Base-by-base conservation (phyloP, 2,888 invertebrate species). In the Agriopis marginaria region DNA sequence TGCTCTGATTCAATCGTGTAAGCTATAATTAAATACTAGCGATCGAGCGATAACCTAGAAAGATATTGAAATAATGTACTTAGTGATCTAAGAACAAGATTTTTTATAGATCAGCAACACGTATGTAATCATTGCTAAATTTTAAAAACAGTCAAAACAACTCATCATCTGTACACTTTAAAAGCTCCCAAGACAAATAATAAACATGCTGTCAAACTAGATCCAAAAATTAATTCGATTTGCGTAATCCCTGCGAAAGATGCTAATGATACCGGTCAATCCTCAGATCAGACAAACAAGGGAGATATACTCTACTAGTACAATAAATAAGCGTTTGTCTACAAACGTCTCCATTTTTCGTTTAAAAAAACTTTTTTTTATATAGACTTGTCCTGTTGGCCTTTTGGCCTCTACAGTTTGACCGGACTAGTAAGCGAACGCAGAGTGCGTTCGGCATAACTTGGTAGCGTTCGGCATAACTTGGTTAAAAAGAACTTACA, bases 1-100 rank as follows among this genome's bases (percentile, higher is more conserved):
- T 71, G 64, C 60, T 62, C 59, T 60, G 75, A 70, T 73, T 72
- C 53, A 58, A 71, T 70, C 70, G 55, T 10, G 47, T 72, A 51
- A 49, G 32, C 66, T 63, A 45, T 65, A 68, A 68, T 63, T 66
- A 68, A 59, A 68, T 54, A 64, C 63, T 62, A 65, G 56, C 62
- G 58, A 66, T 66, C 40, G 53, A 58, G 23, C 47, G 51, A 51
- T 69, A 55, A 65, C 2, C 11, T 40, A 39, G 59, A 62, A 58
- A 53, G 40, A 51, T 10, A 61, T 42, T 47, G 56, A 69, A 60
- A 63, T 59, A 53, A 51, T 40, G 32, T n/a, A 23, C 40, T 40
- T 54, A 32, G 14, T 49, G 60, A 63, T 63, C 45, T 53, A 32
- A 17, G 9, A 49, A 14, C 2, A 32, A 12, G 10, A 12, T 12